Evolutionary conservation across 2,888 invertebrate species (phyloP).

Genomic region (Tetramorium bicarinatum): DNA sequence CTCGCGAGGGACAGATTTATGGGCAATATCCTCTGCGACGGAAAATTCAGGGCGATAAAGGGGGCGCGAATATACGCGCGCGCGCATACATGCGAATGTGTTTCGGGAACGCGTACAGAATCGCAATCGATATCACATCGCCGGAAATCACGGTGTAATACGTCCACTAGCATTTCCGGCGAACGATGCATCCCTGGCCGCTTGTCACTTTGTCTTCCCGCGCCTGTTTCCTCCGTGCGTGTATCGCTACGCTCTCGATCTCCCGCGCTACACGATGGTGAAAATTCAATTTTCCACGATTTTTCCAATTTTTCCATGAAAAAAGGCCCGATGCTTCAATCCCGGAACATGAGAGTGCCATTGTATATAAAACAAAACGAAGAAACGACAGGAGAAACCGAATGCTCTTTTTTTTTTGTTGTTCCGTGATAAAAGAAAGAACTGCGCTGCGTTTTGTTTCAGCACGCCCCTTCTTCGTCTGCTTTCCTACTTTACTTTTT

Average conservation of each 20-base stretch:
- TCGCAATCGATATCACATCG: slow-evolving; percentile 35
- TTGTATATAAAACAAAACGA: slow-evolving; percentile 39
- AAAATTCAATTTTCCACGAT: slow-evolving; percentile 59
- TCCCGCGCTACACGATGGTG: neutral
- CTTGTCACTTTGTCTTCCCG: slow-evolving; percentile 47
- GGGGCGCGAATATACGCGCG: neutral
- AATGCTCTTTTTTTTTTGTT: slow-evolving; percentile 26
- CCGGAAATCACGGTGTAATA: slow-evolving; percentile 47
- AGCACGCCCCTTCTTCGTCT: neutral
- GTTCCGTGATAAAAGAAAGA: neutral
- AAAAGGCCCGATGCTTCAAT: slow-evolving; percentile 25
- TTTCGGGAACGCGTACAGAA: slow-evolving; percentile 26
- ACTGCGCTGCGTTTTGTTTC: slow-evolving; percentile 29
- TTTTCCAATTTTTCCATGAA: slow-evolving; percentile 48
- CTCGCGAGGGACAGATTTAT: slow-evolving; percentile 52
- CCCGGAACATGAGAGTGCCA: slow-evolving; percentile 40
- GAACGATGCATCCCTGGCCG: slow-evolving; percentile 32
- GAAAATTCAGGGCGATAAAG: slow-evolving; percentile 52
- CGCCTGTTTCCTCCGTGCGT: slow-evolving; percentile 1
- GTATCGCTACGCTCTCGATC: neutral
- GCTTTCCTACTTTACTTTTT: slow-evolving; percentile 12
- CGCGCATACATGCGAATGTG: slow-evolving; percentile 24
- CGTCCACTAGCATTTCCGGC: slow-evolving; percentile 41
- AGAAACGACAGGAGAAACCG: slow-evolving; percentile 16
- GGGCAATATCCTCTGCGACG: slow-evolving; percentile 45